Evolutionary conservation across 2,888 invertebrate genomes (phyloP), one percentile per base, ranked within the genome.

Genomic region (Melanchra persicariae): DNA sequence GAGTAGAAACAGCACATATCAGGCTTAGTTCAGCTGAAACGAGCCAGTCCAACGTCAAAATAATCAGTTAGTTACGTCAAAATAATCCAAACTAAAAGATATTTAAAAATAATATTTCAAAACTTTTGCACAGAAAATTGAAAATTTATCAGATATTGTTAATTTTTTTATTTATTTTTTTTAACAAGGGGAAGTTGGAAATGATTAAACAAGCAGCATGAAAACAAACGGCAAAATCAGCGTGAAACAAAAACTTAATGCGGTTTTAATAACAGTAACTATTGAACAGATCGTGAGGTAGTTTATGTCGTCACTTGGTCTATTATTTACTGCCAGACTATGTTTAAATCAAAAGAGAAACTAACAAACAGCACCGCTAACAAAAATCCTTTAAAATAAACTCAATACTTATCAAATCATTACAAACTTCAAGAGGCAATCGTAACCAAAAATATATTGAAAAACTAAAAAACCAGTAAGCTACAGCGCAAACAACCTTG

Each of bases 281-380:
- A 52, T 52, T 52, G 52, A 52, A 26, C 52, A 52, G 9, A 26
- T 17, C 52, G 4, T 52, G 52, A 52, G 52, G 26, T 52, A 52
- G 52, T 26, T 52, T 51, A 51, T 24, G 12, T 49, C 22, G 5
- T 10, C 10, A 51, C 9, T 15, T 51, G 26, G 52, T 26, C 17
- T 26, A 52, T 52, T 52, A 52, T 26, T 9, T 52, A 26, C 19
- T 19, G 52, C 8, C 5, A 26, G 52, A 26, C 26, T 17, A 52
- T 52, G 8, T 45, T 19, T 45, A 5, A 19, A 26, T 26, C 3
- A 26, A 15, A 52, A 52, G 3, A 26, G 26, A 52, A 40, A 40
- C 12, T 8, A 52, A 52, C 24, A 6, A 15, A 15, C 24, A 49
- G 22, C n/a, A n/a, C n/a, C 47, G 37, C 3, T 12, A 37, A 37